Evolutionary conservation across 1,140 invertebrate genomes (phyloP), one percentile per base, ranked within the genome.

Genomic region (Oedothorax gibbosus): DNA sequence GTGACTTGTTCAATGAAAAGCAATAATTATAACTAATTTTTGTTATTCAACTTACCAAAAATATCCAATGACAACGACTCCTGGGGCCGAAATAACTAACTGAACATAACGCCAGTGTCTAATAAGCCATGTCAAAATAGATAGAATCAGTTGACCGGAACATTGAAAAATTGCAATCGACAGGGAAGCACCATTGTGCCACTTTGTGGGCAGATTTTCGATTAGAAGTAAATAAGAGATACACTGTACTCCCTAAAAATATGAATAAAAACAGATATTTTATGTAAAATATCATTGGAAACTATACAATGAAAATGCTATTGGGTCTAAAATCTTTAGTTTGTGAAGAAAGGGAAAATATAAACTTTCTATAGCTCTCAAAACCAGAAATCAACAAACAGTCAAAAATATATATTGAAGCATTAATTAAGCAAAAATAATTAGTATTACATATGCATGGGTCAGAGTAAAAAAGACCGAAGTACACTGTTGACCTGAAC

Each of bases 161-260:
- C 91, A 89, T 88, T 90, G 90, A 54, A 90, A 90, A n/a, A 89
- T 86, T 77, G 90, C 90, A 7, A 90, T 87, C 0, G 87, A 89
- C 50, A 91, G 88, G 7, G 91, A 91, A 3, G 92, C 90, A 85
- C 90, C 87, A 10, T 91, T 91, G 10, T 92, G 89, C 66, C 89
- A 89, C 21, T 88, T 89, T 0, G 90, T 88, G 0, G 92, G 91
- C 65, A 93, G 92, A 12, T 92, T 87, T 88, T 93, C 93, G 53
- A 91, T 78, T 4, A 90, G 88, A 12, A 92, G 86, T 56, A 91
- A 88, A 78, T 90, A 91, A 0, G 89, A 90, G 0, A 89, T 86
- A 8, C 87, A 86, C 60, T 89, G 87, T n/a, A 89, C 62, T 49
- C 88, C 88, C 89, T 89, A 15, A 85, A 76, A 49, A 53, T 2